Conservation (phyloP, 2,113 vertebrate genomes). For the Mixornis gularis region DNA sequence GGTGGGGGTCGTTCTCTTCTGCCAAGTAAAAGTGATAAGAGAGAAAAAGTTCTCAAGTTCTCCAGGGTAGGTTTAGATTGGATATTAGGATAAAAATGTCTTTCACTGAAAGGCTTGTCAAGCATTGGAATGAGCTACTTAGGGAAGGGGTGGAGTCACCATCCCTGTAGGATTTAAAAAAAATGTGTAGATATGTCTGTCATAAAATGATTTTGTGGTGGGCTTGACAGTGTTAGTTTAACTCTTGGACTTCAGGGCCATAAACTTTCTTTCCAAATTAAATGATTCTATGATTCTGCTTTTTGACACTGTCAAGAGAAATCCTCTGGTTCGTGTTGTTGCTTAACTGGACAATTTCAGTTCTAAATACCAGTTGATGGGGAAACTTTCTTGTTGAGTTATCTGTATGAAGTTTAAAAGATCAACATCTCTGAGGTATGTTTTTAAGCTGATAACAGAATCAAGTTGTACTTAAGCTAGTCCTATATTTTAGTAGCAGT, state of each 20-base stretch:
- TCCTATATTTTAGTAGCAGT: not conserved
- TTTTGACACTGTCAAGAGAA: not conserved
- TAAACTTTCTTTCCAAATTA: not conserved
- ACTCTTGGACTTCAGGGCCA: not conserved
- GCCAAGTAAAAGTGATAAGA: not conserved
- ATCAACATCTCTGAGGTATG: not conserved
- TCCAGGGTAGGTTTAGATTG: not conserved
- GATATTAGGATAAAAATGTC: not conserved
- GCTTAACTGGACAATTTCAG: not conserved
- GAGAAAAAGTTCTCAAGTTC: not conserved
- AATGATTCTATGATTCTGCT: not conserved
- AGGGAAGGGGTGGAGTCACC: not conserved
- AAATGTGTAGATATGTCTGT: not conserved
- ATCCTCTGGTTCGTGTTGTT: not conserved
- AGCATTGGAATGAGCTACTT: not conserved
- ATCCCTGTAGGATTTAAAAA: not conserved
- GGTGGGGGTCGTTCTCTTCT: not conserved
- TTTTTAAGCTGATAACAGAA: not conserved
- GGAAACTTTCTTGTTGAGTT: not conserved
- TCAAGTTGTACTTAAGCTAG: not conserved
- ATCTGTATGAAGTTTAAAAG: not conserved
- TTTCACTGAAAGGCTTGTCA: not conserved
- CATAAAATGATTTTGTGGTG: not conserved
- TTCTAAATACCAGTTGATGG: not conserved
- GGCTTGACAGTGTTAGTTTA: not conserved